These are phyloP conservation scores for Lapara coniferarum DNA, from an alignment of 2,888 invertebrate genomes.

Conservation along the genomic window DNA sequence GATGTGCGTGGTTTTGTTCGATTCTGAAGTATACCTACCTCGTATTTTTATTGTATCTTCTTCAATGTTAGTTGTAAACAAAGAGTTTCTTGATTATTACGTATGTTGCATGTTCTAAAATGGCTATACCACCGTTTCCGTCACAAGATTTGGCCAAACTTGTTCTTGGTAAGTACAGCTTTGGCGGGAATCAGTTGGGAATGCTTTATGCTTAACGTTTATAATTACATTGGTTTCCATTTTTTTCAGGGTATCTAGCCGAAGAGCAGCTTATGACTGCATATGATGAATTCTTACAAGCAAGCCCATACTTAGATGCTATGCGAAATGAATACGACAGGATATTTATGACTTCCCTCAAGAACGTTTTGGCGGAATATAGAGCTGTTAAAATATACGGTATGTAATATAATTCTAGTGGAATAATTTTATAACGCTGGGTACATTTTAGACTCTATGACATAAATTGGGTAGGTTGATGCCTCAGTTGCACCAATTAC, in stretches of 20 bases:
- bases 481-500: too few species aligned
- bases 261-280: constrained; percentile 80
- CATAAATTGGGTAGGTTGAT: too few species aligned
- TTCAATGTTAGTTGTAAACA: background rate
- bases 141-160: constrained; percentile 76
- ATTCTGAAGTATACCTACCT: background rate
- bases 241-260: constrained; percentile 70
- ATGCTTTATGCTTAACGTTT: constrained; percentile 19
- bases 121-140: constrained; percentile 74
- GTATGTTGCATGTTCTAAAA: constrained; percentile 35
- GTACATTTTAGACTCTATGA: too few species aligned
- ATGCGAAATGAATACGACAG: constrained; percentile 76
- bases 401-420: constrained; percentile 41
- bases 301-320: constrained; percentile 76
- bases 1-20: constrained; percentile 10
- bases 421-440: background rate
- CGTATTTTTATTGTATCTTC: background rate
- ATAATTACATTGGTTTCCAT: constrained; percentile 34
- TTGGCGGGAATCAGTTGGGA: constrained; percentile 70
- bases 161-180: constrained; percentile 67
- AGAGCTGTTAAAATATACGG: constrained; percentile 77
- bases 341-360: constrained; percentile 77
- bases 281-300: constrained; percentile 78
- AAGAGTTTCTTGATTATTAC: background rate
- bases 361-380: constrained; percentile 76